Percentiles rank a stretch among this genome's conserved stretches.
These are phyloP conservation scores for Dasysyrphus tricinctus DNA, from an alignment of 2,888 invertebrate species.

Conservation along the genomic window DNA sequence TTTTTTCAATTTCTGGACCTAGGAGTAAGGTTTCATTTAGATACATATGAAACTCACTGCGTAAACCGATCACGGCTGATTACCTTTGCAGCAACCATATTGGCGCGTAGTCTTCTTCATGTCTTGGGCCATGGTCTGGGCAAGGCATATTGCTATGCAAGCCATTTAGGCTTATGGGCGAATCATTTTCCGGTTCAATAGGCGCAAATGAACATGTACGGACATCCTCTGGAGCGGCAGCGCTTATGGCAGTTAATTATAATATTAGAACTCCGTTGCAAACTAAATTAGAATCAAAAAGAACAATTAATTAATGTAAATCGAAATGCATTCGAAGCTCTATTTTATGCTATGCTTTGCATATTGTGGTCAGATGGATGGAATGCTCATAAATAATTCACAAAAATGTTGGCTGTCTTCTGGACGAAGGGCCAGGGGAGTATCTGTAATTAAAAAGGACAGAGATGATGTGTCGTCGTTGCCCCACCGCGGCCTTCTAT, in stretches of 20 bases:
- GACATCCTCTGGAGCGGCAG: conserved; percentile 46
- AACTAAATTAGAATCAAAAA: conserved; percentile 58
- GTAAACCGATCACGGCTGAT: conserved; percentile 42
- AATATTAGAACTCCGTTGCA: conserved; percentile 12
- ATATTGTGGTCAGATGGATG: conserved; percentile 46
- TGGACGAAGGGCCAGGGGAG: conserved; percentile 5
- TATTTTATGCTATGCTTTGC: conserved; percentile 54
- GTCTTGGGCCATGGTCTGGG: background rate
- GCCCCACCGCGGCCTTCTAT: conserved; percentile 33
- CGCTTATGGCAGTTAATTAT: conserved; percentile 23
- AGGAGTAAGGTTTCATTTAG: conserved; percentile 33
- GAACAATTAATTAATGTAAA: conserved; percentile 67
- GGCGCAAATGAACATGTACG: conserved; percentile 51
- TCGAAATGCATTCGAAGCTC: conserved; percentile 63
- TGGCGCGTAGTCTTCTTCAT: background rate
- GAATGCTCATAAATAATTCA: conserved; percentile 72
- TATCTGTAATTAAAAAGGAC: conserved; percentile 65
- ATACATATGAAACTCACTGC: background rate
- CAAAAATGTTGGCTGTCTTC: conserved; percentile 43
- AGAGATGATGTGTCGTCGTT: conserved; percentile 53
- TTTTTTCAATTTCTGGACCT: background rate
- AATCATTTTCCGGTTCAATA: conserved; percentile 59
- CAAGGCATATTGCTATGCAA: conserved; percentile 19
- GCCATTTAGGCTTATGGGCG: background rate
- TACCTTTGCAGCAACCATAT: conserved; percentile 15